Evolutionary conservation across 1,140 invertebrate genomes (phyloP).

Genomic region (Cydia fagiglandana): DNA sequence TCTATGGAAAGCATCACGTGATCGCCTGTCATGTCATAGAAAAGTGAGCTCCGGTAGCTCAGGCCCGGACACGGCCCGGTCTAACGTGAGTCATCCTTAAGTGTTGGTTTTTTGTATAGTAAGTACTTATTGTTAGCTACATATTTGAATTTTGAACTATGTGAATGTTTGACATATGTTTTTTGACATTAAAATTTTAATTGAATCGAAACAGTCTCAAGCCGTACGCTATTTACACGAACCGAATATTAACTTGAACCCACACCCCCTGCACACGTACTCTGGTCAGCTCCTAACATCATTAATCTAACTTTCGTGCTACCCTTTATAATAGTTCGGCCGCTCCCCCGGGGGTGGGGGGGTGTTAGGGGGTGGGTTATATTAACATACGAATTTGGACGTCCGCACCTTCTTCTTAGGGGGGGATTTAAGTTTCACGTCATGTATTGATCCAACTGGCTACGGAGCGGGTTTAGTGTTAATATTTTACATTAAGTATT

Average conservation of each 20-base stretch:
- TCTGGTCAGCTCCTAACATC: constrained; percentile 76
- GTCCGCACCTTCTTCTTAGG: constrained; percentile 65
- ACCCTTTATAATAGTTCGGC: constrained; percentile 78
- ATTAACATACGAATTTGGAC: constrained; percentile 77
- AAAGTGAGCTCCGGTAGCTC: too few species aligned
- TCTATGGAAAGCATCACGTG: too few species aligned
- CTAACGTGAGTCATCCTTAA: too few species aligned
- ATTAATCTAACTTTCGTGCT: constrained; percentile 79
- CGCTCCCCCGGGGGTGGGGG: constrained; percentile 51
- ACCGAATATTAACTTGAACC: not conserved
- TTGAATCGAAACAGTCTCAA: too few species aligned
- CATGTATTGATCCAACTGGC: constrained; percentile 70
- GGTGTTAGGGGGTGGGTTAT: constrained; percentile 42
- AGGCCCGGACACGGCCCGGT: too few species aligned
- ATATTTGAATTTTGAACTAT: too few species aligned
- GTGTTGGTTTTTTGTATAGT: too few species aligned
- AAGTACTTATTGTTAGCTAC: too few species aligned
- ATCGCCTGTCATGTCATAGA: too few species aligned
- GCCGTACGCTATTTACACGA: not conserved
- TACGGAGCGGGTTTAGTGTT: constrained; percentile 46
- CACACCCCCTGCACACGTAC: constrained; percentile 48
- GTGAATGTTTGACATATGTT: too few species aligned
- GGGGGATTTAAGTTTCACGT: constrained; percentile 75
- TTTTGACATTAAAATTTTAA: too few species aligned
- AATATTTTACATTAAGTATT: not conserved